phyloP scores from a whole-genome alignment of 2,888 invertebrate species.

The Cryptocephalus moraei region DNA sequence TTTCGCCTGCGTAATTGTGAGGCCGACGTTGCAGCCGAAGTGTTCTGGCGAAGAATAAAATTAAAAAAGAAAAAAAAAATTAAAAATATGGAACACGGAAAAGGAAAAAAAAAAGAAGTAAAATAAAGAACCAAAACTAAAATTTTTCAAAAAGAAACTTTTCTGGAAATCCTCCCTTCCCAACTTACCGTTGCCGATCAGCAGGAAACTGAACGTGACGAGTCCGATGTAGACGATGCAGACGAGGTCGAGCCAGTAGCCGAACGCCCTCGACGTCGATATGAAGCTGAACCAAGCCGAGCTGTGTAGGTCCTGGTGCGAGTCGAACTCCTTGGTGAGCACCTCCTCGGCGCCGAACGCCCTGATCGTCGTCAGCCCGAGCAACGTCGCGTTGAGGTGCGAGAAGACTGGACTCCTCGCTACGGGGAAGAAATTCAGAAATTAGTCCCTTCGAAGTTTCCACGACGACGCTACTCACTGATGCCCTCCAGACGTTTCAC shows the following conservation, averaged over 20 bases:
- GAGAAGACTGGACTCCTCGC: constrained; percentile 94
- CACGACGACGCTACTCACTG: too few relatives aligned
- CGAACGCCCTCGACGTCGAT: constrained; percentile 84
- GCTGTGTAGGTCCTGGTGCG: constrained; percentile 76
- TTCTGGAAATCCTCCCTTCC: not conserved
- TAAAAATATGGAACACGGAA: too few relatives aligned
- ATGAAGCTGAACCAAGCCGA: constrained; percentile 90
- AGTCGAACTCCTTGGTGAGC: constrained; percentile 69
- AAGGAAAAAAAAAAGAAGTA: constrained; percentile 2
- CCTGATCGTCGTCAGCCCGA: constrained; percentile 85
- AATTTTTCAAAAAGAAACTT: too few relatives aligned
- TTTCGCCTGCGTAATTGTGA: constrained; percentile 37
- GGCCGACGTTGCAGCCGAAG: constrained; percentile 35
- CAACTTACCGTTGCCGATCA: constrained; percentile 48
- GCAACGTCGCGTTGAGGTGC: constrained; percentile 79
- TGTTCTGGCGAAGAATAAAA: constrained; percentile 19
- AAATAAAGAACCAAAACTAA: constrained; percentile 1
- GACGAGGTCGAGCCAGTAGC: constrained; percentile 83
- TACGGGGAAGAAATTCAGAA: too few relatives aligned
- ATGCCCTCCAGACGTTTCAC: constrained; percentile 61
- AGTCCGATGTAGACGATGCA: constrained; percentile 78
- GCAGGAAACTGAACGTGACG: constrained; percentile 77
- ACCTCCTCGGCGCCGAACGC: constrained; percentile 75
- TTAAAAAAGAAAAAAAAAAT: too few relatives aligned
- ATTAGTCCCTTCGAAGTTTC: too few relatives aligned